Conservation (phyloP, 2,113 vertebrate genomes). For the Pogonocichla stellata region DNA sequence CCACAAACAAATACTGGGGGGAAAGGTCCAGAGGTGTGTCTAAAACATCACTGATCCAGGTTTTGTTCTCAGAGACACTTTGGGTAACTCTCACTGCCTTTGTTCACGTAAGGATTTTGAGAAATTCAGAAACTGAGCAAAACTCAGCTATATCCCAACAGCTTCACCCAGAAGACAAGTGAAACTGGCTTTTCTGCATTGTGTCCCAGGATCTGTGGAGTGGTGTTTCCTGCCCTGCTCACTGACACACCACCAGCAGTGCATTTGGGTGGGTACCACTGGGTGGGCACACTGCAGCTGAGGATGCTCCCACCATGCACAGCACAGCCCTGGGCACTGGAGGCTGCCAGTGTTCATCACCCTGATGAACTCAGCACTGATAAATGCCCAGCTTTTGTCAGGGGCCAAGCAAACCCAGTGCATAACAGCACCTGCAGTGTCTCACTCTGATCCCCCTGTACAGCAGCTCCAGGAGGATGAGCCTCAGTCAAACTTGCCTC, state of each 20-base stretch:
- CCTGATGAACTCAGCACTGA: neutral
- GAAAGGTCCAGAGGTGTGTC: neutral
- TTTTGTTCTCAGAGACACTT: neutral
- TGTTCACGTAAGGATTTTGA: neutral
- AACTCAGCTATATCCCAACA: neutral
- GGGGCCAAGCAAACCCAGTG: neutral
- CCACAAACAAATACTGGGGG: neutral
- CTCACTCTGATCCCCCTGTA: neutral
- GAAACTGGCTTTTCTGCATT: neutral
- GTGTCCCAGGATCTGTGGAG: neutral
- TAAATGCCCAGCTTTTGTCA: neutral
- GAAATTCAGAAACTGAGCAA: neutral
- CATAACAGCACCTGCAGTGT: rapidly evolving
- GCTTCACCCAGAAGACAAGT: neutral
- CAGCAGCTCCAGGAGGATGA: neutral
- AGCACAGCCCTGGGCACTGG: neutral
- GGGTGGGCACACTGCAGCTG: neutral
- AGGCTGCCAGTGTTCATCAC: neutral
- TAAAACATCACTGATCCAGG: neutral
- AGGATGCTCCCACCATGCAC: neutral
- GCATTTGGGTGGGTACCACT: neutral
- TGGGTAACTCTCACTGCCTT: neutral
- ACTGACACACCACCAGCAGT: neutral
- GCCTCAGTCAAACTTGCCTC: neutral
- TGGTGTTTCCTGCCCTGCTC: neutral